phyloP scores from a whole-genome alignment of 2,797 vertebrate species.

The Sebastolobus altivelis region DNA sequence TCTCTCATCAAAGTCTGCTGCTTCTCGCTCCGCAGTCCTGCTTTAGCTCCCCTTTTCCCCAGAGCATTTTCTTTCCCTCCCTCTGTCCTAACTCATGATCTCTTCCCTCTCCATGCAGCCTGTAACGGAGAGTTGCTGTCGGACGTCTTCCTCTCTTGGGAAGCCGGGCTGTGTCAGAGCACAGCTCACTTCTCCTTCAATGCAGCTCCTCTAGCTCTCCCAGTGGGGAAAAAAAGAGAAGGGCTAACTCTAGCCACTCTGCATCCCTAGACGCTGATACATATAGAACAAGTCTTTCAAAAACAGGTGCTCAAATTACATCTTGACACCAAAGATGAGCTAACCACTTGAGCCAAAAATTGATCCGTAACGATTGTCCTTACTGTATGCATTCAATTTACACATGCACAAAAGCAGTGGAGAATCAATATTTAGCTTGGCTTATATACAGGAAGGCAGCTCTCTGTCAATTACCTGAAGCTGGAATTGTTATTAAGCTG shows the following conservation, averaged over 20 bases:
- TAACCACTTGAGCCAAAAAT: slow-evolving; percentile 11
- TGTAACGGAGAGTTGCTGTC: slow-evolving; percentile 45
- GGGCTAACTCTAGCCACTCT: not conserved
- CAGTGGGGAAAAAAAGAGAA: not conserved
- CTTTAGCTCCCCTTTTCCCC: not conserved
- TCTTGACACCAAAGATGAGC: slow-evolving; percentile 17
- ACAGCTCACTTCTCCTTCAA: slow-evolving; percentile 45
- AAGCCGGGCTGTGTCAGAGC: slow-evolving; percentile 15
- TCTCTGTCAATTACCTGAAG: not conserved
- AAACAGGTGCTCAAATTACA: slow-evolving; percentile 19
- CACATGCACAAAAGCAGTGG: slow-evolving; percentile 20
- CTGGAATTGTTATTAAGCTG: not conserved
- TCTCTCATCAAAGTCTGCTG: slow-evolving; percentile 12
- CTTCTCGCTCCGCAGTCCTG: not conserved
- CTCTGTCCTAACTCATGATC: not conserved
- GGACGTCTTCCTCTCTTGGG: slow-evolving; percentile 42
- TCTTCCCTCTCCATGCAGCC: slow-evolving; percentile 8
- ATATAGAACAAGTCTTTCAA: slow-evolving; percentile 15
- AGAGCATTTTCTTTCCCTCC: not conserved
- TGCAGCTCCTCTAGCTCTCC: slow-evolving; percentile 21
- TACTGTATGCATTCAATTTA: slow-evolving; percentile 1
- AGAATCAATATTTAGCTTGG: slow-evolving; percentile 26
- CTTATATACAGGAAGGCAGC: not conserved
- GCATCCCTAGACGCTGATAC: not conserved
- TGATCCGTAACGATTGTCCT: not conserved